Base-by-base conservation (phyloP, 2,888 invertebrate genomes). In the Cyclophora punctaria region DNA sequence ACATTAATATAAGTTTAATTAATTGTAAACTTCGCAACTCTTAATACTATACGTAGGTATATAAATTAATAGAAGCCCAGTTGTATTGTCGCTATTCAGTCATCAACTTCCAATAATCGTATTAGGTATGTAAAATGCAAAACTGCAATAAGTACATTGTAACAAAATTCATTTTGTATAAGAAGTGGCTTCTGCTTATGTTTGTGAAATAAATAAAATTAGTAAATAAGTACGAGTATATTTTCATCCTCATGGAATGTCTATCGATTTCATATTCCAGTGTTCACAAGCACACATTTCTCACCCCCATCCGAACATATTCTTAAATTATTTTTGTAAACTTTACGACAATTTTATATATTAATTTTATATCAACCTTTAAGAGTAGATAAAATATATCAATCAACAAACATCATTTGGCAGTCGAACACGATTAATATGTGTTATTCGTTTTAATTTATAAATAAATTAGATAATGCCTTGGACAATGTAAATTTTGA, bases 31-130 rank as follows among this genome's bases (percentile, higher is more conserved):
- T 58, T 61, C 59, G 59, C 66, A 69, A 69, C 60, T 62, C 64
- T 69, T 70, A 73, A 51, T 5, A 55, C 57, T 67, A 71, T 49
- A 43, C 66, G 66, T 67, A 72, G 69, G 66, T 55, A 62, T 70
- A 75, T 72, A 69, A 66, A 71, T 73, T 66, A 72, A 77, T 80
- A 76, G 75, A 75, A 80, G 78, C 80, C 80, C 83, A 73, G 69
- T 69, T 70, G 78, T 86, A 86, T 87, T 87, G 86, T 87, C 86
- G 64, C 71, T 67, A 67, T 71, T 87, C 87, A 87, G 86, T 87
- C 86, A 71, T 20, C 20, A 20, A 20, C 20, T 20, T 20, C 2
- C 20, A 20, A 20, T 20, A 20, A 20, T 20, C 20, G 20, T 20
- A 20, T 20, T 20, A n/a, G n/a, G n/a, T n/a, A 20, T 20, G 20